These are phyloP conservation scores for Agapornis roseicollis DNA, from an alignment of 2,113 vertebrate genomes.

Conservation along the genomic window DNA sequence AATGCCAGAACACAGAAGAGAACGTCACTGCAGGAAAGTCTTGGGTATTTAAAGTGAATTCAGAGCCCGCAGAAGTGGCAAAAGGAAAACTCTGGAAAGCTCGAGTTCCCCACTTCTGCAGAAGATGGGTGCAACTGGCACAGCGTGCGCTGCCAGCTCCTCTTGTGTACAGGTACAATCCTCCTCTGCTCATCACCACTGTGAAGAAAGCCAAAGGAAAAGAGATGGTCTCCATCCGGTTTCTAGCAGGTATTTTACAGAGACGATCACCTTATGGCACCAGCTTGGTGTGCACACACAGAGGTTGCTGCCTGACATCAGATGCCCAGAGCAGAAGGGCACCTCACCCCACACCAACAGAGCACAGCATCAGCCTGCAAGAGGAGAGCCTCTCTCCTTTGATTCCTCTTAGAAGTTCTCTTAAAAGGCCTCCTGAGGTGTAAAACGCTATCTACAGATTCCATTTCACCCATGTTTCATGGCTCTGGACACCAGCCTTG, in stretches of 20 bases:
- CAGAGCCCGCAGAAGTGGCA: neutral
- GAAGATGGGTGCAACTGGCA: neutral
- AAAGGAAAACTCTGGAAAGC: neutral
- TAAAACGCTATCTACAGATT: neutral
- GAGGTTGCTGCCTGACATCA: constrained; percentile 42
- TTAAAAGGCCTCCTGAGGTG: neutral
- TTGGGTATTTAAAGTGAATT: neutral
- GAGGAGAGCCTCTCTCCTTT: neutral
- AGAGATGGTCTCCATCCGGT: neutral
- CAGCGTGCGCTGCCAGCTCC: neutral
- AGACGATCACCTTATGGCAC: neutral
- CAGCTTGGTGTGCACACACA: neutral
- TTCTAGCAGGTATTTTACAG: neutral
- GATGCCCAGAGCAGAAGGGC: neutral
- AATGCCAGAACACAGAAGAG: neutral
- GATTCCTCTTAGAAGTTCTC: neutral
- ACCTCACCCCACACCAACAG: neutral
- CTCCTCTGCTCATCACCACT: neutral
- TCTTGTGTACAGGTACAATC: neutral
- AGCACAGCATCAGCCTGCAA: neutral
- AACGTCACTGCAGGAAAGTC: neutral
- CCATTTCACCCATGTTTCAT: neutral
- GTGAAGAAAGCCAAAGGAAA: neutral
- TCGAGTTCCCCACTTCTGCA: neutral
- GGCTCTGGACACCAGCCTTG: neutral